Conservation (phyloP, 2,888 invertebrate species). For the Dysmachus trigonus region DNA sequence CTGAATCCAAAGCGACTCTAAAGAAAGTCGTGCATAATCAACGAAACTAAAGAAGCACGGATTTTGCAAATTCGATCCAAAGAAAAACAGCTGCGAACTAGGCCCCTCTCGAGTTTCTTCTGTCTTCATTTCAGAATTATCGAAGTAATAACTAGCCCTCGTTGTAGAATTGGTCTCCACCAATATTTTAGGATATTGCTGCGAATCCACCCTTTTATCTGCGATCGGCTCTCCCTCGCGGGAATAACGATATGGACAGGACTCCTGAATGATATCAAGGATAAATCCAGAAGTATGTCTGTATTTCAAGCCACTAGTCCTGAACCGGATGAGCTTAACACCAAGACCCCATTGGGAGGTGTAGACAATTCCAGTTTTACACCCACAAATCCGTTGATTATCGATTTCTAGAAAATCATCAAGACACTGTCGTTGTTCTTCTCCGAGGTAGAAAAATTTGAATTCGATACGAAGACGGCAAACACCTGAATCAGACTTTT, state of each 20-base stretch:
- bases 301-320: conserved; percentile 62
- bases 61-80: conserved; percentile 1
- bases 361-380: conserved; percentile 62
- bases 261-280: conserved; percentile 68
- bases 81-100: conserved; percentile 47
- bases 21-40: conserved; percentile 43
- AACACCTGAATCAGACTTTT: conserved; percentile 64
- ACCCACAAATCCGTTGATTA: conserved; percentile 69
- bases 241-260: conserved; percentile 63
- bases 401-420: conserved; percentile 67
- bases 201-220: background rate
- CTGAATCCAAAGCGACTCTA: conserved; percentile 47
- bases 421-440: conserved; percentile 57
- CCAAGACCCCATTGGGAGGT: conserved; percentile 57
- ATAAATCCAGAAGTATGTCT: conserved; percentile 66
- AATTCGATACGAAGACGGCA: conserved; percentile 68
- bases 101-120: conserved; percentile 39
- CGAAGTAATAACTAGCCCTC: conserved; percentile 12
- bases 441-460: conserved; percentile 68
- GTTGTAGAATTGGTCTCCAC: conserved; percentile 48
- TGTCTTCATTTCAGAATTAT: background rate
- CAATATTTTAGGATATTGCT: conserved; percentile 22
- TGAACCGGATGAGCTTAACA: conserved; percentile 64
- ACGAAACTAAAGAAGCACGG: conserved; percentile 46
- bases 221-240: background rate